phyloP scores from a whole-genome alignment of 2,113 vertebrate genomes.

The Stictonetta naevosa region DNA sequence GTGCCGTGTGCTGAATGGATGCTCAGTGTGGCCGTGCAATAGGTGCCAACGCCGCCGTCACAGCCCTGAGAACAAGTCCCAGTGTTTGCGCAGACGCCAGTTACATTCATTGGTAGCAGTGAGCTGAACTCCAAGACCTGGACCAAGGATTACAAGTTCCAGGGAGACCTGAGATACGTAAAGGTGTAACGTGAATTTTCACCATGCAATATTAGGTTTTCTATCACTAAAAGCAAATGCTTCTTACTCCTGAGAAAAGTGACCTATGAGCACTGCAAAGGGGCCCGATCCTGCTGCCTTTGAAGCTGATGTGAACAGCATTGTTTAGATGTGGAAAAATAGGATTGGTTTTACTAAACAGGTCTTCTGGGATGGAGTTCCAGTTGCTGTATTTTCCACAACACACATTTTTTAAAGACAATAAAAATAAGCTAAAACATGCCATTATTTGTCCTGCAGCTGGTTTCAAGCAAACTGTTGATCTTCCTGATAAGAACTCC shows the following conservation, averaged over 20 bases:
- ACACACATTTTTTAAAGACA: not conserved
- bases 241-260: not conserved
- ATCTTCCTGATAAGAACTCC: not conserved
- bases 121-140: not conserved
- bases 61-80: not conserved
- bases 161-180: not conserved
- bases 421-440: not conserved
- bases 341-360: not conserved
- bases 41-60: not conserved
- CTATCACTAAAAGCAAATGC: not conserved
- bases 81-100: not conserved
- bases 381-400: not conserved
- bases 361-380: not conserved
- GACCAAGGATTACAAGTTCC: not conserved
- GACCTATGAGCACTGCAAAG: not conserved
- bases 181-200: not conserved
- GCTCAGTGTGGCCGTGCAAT: not conserved
- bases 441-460: not conserved
- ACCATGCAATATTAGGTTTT: not conserved
- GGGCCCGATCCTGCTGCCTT: not conserved
- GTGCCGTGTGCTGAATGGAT: not conserved
- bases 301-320: not conserved
- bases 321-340: not conserved
- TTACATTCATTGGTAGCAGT: not conserved
- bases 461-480: not conserved